Conservation (phyloP, 2,888 invertebrate species). For the Eugnorisma glareosa region DNA sequence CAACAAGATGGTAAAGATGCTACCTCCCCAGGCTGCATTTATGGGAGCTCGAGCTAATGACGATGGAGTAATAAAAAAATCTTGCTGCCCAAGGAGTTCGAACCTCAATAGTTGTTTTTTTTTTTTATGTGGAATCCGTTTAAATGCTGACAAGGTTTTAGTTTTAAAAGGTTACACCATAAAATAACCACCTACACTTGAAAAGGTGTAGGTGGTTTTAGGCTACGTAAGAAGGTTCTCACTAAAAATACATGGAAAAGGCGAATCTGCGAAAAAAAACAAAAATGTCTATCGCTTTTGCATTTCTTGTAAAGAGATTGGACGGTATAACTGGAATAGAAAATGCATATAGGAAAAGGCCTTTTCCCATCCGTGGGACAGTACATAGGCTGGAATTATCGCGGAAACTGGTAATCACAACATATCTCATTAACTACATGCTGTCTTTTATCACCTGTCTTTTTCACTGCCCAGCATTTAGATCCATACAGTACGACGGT, state of each 20-base stretch:
- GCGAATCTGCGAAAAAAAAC: too few relatives aligned
- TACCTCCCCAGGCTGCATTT: neutral
- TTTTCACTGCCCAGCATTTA: neutral
- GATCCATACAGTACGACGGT: neutral
- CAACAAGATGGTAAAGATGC: neutral
- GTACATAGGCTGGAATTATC: too few relatives aligned
- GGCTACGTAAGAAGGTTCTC: conserved; percentile 7
- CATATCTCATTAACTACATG: too few relatives aligned
- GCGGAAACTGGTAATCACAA: too few relatives aligned
- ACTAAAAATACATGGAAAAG: too few relatives aligned
- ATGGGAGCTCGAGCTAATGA: neutral
- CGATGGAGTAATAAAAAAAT: neutral
- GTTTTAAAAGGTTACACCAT: neutral
- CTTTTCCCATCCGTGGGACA: too few relatives aligned
- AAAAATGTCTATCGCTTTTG: too few relatives aligned
- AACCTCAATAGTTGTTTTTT: neutral
- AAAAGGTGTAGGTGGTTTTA: conserved; percentile 29
- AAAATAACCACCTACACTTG: conserved; percentile 18
- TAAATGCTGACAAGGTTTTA: neutral
- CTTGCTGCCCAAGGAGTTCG: neutral
- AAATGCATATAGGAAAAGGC: too few relatives aligned
- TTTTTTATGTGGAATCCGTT: neutral
- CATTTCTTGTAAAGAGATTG: too few relatives aligned
- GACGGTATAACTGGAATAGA: too few relatives aligned
- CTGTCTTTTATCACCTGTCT: too few relatives aligned